phyloP scores from a whole-genome alignment of 1,140 invertebrate species.

The Drosophila navojoa region DNA sequence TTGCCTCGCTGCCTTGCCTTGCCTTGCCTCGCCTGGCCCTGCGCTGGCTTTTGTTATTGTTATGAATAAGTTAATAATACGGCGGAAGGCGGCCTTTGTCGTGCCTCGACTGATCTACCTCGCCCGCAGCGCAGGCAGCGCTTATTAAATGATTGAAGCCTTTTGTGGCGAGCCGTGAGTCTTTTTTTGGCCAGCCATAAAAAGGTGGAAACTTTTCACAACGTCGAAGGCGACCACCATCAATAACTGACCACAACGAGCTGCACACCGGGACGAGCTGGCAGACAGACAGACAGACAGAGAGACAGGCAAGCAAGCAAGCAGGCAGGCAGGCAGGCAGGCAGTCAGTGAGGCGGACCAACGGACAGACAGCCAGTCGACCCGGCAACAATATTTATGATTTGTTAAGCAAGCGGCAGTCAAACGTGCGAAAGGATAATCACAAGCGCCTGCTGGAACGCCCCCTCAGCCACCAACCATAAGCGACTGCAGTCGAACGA shows the following conservation, averaged over 20 bases:
- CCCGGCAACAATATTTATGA: conserved; percentile 71
- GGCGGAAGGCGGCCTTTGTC: conserved; percentile 82
- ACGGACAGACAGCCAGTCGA: conserved; percentile 15
- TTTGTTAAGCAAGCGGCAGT: conserved; percentile 77
- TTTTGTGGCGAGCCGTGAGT: conserved; percentile 43
- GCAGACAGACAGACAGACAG: conserved; percentile 12
- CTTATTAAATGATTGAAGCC: conserved; percentile 79
- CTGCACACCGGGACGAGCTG: conserved; percentile 16
- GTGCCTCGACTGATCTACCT: conserved; percentile 53
- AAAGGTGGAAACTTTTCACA: conserved; percentile 65
- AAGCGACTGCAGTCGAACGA: neutral
- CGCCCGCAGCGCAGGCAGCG: conserved; percentile 43
- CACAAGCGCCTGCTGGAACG: conserved; percentile 78
- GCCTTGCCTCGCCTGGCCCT: too few species aligned
- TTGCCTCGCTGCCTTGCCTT: too few species aligned
- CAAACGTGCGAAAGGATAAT: conserved; percentile 81
- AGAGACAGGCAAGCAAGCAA: neutral
- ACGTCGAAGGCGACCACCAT: conserved; percentile 67
- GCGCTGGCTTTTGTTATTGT: conserved; percentile 55
- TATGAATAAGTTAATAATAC: conserved; percentile 84
- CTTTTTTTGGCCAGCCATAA: conserved; percentile 50
- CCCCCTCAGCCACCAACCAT: conserved; percentile 51
- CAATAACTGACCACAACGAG: conserved; percentile 70
- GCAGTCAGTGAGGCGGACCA: neutral
- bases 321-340: conserved; percentile 8